phyloP scores from a whole-genome alignment of 2,797 vertebrate species.

The Furcifer pardalis region DNA sequence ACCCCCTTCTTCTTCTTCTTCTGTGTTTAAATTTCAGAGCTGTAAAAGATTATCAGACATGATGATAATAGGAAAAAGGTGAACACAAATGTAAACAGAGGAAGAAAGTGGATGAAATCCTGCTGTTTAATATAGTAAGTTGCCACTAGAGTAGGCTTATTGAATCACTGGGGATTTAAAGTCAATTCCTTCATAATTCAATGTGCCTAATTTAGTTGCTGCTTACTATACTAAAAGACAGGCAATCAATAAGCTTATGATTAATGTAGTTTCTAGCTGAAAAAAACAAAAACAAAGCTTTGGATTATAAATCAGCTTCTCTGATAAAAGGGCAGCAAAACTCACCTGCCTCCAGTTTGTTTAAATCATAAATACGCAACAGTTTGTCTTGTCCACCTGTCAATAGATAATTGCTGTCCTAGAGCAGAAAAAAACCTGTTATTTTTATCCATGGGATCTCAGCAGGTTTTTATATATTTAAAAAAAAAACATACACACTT shows the following conservation, averaged over 20 bases:
- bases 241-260: too few relatives aligned
- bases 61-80: background rate
- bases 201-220: too few relatives aligned
- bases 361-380: conserved; percentile 93
- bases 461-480: background rate
- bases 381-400: conserved; percentile 97
- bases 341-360: conserved; percentile 90
- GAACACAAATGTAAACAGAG: background rate
- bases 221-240: too few relatives aligned
- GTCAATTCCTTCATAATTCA: too few relatives aligned
- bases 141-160: too few relatives aligned
- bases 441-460: background rate
- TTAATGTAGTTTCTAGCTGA: background rate
- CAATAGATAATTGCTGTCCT: conserved; percentile 94
- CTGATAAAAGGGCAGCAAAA: conserved; percentile 24
- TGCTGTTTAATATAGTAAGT: too few relatives aligned
- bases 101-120: too few relatives aligned
- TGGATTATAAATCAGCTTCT: background rate
- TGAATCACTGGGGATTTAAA: too few relatives aligned
- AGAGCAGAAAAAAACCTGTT: conserved; percentile 57
- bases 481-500: too few relatives aligned
- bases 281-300: background rate
- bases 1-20: too few relatives aligned
- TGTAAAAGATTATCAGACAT: background rate
- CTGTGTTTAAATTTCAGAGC: background rate